Evolutionary conservation across 2,888 invertebrate genomes (phyloP), one percentile per base, ranked within the genome.

Genomic region (Drosophila testacea): DNA sequence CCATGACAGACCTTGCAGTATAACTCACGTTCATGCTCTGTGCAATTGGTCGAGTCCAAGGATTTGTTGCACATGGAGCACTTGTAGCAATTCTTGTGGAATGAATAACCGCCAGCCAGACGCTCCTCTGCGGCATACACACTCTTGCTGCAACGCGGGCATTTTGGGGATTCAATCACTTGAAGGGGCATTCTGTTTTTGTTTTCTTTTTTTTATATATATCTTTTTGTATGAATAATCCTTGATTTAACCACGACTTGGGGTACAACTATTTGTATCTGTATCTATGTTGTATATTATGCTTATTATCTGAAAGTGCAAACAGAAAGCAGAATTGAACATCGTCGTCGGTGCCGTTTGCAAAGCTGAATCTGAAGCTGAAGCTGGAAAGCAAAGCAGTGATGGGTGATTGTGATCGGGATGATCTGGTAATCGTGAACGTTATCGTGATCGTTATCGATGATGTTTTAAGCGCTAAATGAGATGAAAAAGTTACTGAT

Each of bases 61-160:
- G 88, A 88, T 86, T 86, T 86, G 79, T 86, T 86, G 81, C 85
- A 86, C 89, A 86, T 83, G 32, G 89, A 80, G 71, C 85, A 86
- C 69, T 89, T 89, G 69, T 88, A 86, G 88, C 85, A 86, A 59
- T 88, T 74, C 86, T 86, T 86, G 88, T 86, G 85, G 88, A 86
- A 86, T 74, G 65, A 71, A 83, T 86, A 86, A 22, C 85, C 85
- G 61, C 85, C 85, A 28, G 85, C 85, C 47, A 86, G 66, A 54
- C 85, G 85, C 77, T 86, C 85, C 73, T 86, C 85, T 5, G 85
- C 85, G 46, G 85, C 85, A 42, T 89, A 86, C 4, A 86, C 85
- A 61, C 79, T 86, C 71, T 86, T 86, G 81, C 90, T 64, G 77
- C 85, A 86, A 27, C 79, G 72, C 77, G 85, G 85, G 73, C 85